Conservation (phyloP, 2,113 vertebrate species). For the Thalassarche chlororhynchos region DNA sequence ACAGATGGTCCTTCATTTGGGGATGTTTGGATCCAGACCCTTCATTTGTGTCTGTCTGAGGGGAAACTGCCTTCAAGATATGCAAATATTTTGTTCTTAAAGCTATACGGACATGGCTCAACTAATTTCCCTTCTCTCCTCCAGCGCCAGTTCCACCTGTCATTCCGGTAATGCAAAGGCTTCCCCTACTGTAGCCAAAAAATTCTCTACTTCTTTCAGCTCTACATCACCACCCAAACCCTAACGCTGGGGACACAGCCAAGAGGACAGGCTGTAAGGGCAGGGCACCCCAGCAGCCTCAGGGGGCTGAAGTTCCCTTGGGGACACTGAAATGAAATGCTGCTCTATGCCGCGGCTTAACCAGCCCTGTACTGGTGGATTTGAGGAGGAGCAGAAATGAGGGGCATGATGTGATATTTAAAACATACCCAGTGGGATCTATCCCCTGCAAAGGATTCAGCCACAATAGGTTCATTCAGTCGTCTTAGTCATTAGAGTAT, state of each 20-base stretch:
- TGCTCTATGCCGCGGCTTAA: not conserved
- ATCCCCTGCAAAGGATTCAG: not conserved
- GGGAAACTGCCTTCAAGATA: not conserved
- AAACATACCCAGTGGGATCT: not conserved
- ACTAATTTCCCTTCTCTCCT: not conserved
- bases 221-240: not conserved
- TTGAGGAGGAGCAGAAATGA: not conserved
- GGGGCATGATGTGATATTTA: not conserved
- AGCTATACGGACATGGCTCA: not conserved
- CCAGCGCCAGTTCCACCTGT: not conserved
- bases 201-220: not conserved
- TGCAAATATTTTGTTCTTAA: not conserved
- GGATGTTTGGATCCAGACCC: not conserved
- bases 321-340: not conserved
- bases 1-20: constrained; percentile 28
- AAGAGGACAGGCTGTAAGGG: not conserved
- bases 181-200: not conserved
- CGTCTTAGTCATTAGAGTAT: not conserved
- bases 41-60: not conserved
- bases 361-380: not conserved
- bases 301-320: not conserved
- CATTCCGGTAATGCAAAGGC: not conserved
- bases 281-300: not conserved
- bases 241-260: not conserved
- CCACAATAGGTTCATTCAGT: not conserved